Base-by-base conservation (phyloP, 37 sponge, comb jelly and placozoan species). In the Lycopodina hypogea region DNA sequence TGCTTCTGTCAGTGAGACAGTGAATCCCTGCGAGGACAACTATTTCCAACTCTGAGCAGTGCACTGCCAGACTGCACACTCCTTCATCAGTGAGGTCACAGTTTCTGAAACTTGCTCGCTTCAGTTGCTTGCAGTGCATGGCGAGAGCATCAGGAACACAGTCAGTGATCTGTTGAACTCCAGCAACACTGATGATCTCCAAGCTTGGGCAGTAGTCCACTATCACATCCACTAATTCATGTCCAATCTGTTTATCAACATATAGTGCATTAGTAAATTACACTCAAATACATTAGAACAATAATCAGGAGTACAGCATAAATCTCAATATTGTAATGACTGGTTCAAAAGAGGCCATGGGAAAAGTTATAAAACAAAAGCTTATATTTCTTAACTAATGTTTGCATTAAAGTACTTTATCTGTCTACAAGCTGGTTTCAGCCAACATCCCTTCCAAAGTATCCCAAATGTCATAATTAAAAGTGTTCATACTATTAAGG, bases 1-100 rank as follows among this genome's bases (percentile, higher is more conserved):
- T 73, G 69, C 82, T 69, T 50, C 79, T 89, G 74, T 93, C 94
- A 55, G 94, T 93, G 34, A 93, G 83, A 17, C 50, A 32, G 48
- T 80, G 83, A 19, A 85, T 82, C 0, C 94, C 94, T 1, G 90
- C 77, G 45, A 93, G 38, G 9, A 79, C 91, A 26, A 93, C 56
- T 72, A 89, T 69, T 36, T 21, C 38, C 34, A 93, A 81, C 39
- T 79, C 18, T 22, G 68, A 29, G 37, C 94, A 93, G 61, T 89
- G 72, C 9, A 73, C 32, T 14, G 87, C 84, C 9, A 93, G 32
- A 60, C 80, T 76, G 74, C 84, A 89, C 26, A 93, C 66, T 26
- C 87, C 84, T 19, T 32, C 52, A 56, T 93, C 94, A n/a, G 91
- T 86, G 26, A 86, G 72, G 40, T 64, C 29, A 62, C 90, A 89